These are phyloP conservation scores for Tychaedon coryphoeus DNA, from an alignment of 2,113 vertebrate genomes.

Conservation along the genomic window DNA sequence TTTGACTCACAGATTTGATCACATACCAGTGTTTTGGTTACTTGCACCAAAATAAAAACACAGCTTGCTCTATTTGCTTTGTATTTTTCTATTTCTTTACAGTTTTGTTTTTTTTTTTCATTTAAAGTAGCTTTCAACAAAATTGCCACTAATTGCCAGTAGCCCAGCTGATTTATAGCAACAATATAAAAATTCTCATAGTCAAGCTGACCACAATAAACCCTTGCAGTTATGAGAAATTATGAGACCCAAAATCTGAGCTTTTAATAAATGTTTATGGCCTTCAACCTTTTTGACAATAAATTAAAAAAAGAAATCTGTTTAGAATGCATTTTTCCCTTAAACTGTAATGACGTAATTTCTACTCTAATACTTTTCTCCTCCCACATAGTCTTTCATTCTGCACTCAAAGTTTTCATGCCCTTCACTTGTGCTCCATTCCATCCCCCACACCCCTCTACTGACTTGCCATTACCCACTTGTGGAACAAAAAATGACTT, in stretches of 20 bases:
- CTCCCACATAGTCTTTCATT: background rate
- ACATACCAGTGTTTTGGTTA: background rate
- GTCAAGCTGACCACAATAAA: conserved; percentile 11
- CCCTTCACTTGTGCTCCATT: background rate
- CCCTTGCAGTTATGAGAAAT: background rate
- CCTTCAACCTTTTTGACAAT: conserved; percentile 2
- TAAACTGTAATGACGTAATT: background rate
- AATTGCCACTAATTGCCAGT: background rate
- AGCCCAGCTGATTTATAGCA: background rate
- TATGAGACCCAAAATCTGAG: background rate
- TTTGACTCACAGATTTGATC: background rate
- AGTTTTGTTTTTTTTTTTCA: background rate
- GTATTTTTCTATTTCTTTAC: background rate
- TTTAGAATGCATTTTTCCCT: background rate
- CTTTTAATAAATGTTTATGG: background rate
- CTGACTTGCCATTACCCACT: background rate
- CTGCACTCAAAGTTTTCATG: background rate
- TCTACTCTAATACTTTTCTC: background rate
- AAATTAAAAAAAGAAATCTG: background rate
- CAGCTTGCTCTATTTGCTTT: background rate
- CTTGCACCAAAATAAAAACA: background rate
- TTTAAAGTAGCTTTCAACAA: background rate
- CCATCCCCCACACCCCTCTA: background rate
- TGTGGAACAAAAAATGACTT: background rate
- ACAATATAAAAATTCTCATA: background rate